Evolutionary conservation across 23 tunicate species (phyloP), one percentile per base, ranked within the genome.

Genomic region (Ascidia mentula): DNA sequence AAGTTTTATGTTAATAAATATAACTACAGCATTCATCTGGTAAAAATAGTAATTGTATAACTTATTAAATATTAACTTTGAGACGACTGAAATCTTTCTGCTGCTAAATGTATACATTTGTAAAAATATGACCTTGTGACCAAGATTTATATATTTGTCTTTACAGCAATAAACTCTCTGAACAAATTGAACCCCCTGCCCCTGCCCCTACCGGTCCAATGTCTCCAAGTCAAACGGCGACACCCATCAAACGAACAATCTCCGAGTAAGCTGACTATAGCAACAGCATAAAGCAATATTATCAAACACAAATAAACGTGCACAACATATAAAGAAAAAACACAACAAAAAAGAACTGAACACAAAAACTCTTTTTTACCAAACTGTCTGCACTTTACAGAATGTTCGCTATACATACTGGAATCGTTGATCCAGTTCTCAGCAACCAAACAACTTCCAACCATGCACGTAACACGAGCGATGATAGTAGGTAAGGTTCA

Each of bases 241-340:
- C 81, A 1, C 88, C 88, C 18, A 30, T 34, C 17, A 84, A 84
- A 76, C 65, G 81, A 7, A 73, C 81, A 30, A 34, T 84, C 26
- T 60, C 75, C 4, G 88, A 84, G 88, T 84, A 84, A 84, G 88
- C 60, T 5, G 32, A 70, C 22, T 53, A 1, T 42, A 42, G 53
- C 53, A 9, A 15, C 15, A 9, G 53, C 15, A 15, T 42, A 42
- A 9, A 42, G 53, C 15, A 9, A 42, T 42, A 42, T 42, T 42
- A 42, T 42, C 53, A n/a, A n/a, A n/a, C n/a, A n/a, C n/a, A n/a
- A n/a, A n/a, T n/a, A n/a, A n/a, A n/a, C n/a, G n/a, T n/a, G n/a
- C n/a, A n/a, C n/a, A n/a, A n/a, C n/a, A n/a, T n/a, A n/a, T n/a
- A n/a, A n/a, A n/a, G n/a, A n/a, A n/a, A n/a, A n/a, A n/a, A n/a